These are phyloP conservation scores for Sinosuthora webbiana DNA, from an alignment of 2,113 vertebrate species.

Conservation along the genomic window DNA sequence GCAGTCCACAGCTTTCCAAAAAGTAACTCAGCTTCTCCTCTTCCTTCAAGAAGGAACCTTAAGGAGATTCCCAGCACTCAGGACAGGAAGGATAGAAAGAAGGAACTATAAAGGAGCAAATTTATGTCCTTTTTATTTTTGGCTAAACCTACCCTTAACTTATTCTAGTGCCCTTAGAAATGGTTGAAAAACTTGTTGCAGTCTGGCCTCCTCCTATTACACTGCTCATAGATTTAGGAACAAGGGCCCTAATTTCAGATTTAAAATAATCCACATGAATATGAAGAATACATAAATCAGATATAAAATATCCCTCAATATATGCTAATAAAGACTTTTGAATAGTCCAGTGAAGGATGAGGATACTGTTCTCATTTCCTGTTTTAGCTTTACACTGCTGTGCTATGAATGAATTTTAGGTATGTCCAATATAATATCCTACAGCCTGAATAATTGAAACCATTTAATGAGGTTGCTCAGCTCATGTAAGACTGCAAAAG, in stretches of 20 bases:
- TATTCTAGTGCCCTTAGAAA: not conserved
- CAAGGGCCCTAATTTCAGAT: not conserved
- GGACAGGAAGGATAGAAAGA: not conserved
- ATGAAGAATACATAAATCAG: not conserved
- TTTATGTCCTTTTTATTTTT: not conserved
- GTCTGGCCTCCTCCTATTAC: not conserved
- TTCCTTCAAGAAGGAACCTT: not conserved
- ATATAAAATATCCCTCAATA: not conserved
- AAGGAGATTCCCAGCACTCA: not conserved
- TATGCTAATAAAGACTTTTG: not conserved
- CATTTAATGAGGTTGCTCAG: not conserved
- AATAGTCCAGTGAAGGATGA: not conserved
- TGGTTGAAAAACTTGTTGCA: not conserved
- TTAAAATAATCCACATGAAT: not conserved
- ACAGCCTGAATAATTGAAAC: not conserved
- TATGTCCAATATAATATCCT: not conserved
- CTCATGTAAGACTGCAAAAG: not conserved
- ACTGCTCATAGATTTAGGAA: not conserved
- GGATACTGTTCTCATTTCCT: not conserved
- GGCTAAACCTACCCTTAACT: not conserved
- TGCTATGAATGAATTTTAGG: not conserved
- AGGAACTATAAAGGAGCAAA: not conserved
- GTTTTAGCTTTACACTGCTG: not conserved
- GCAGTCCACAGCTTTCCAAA: not conserved
- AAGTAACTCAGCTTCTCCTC: not conserved